Evolutionary conservation across 2,888 invertebrate species (phyloP).

Genomic region (Aphelenchoides bicaudatus): DNA sequence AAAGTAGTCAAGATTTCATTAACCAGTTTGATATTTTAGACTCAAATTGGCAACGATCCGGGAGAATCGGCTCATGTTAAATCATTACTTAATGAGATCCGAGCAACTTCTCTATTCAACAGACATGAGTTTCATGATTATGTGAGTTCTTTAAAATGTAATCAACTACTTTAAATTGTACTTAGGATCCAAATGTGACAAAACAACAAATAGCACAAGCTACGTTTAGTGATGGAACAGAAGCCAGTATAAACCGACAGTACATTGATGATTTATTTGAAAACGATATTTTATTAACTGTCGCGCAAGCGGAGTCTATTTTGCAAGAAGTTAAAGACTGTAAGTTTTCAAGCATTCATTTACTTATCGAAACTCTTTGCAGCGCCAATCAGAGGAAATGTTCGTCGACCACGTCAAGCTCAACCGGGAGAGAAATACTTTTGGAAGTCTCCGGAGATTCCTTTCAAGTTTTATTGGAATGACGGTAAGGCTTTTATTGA

Average conservation of each 20-base stretch:
- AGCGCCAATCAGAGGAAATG: constrained; percentile 2
- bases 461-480: constrained; percentile 40
- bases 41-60: constrained; percentile 18
- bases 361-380: background rate
- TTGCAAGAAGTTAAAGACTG: constrained; percentile 36
- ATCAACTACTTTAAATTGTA: background rate
- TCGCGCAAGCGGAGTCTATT: constrained; percentile 49
- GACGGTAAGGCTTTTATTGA: constrained; percentile 29
- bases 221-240: constrained; percentile 50
- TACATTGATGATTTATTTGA: constrained; percentile 45
- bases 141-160: background rate
- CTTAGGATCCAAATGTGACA: constrained; percentile 30
- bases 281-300: constrained; percentile 53
- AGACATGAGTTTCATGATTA: background rate
- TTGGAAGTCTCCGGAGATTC: constrained; percentile 45
- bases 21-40: too few relatives aligned
- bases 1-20: too few relatives aligned
- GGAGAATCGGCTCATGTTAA: constrained; percentile 30
- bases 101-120: constrained; percentile 17
- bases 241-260: constrained; percentile 46
- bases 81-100: constrained; percentile 32
- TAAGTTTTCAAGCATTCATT: constrained; percentile 20
- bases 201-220: constrained; percentile 20
- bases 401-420: constrained; percentile 42
- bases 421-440: constrained; percentile 41